These are phyloP conservation scores for Proales similis DNA, from an alignment of 1,140 invertebrate genomes.

Conservation along the genomic window DNA sequence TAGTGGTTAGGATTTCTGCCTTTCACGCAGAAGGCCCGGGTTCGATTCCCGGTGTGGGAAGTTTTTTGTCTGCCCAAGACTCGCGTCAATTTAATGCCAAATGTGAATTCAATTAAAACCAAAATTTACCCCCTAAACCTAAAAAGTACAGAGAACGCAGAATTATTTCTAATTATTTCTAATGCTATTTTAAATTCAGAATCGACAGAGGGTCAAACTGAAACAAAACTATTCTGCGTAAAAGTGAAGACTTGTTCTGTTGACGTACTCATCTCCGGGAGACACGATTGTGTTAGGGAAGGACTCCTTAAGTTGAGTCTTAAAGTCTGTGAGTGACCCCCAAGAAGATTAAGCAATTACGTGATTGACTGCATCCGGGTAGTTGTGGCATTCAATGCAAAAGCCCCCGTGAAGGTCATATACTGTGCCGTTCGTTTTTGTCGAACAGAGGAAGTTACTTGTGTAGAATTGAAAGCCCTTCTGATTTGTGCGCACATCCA, in stretches of 20 bases:
- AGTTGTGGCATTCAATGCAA: constrained; percentile 83
- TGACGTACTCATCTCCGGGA: constrained; percentile 66
- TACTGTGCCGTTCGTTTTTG: constrained; percentile 61
- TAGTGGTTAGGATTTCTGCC: too few relatives aligned
- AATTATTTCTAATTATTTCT: too few relatives aligned
- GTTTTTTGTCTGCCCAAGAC: too few relatives aligned
- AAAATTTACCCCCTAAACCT: too few relatives aligned
- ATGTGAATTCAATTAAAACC: too few relatives aligned
- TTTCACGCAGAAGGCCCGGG: too few relatives aligned
- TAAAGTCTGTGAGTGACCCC: constrained; percentile 29
- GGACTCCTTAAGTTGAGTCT: constrained; percentile 57
- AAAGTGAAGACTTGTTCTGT: constrained; percentile 55
- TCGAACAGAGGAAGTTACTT: constrained; percentile 60
- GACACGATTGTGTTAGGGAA: constrained; percentile 67
- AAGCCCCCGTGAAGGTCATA: constrained; percentile 74
- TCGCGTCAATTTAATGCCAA: too few relatives aligned
- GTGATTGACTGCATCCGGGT: constrained; percentile 80
- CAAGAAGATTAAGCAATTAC: constrained; percentile 51
- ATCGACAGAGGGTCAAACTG: too few relatives aligned
- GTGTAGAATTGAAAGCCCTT: constrained; percentile 86
- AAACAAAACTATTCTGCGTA: too few relatives aligned
- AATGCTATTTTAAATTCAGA: too few relatives aligned
- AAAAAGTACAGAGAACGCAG: too few relatives aligned
- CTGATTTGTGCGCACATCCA: constrained; percentile 74
- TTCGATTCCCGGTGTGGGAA: too few relatives aligned